Conservation (phyloP, 1,140 invertebrate species). For the Monomorium pharaonis region DNA sequence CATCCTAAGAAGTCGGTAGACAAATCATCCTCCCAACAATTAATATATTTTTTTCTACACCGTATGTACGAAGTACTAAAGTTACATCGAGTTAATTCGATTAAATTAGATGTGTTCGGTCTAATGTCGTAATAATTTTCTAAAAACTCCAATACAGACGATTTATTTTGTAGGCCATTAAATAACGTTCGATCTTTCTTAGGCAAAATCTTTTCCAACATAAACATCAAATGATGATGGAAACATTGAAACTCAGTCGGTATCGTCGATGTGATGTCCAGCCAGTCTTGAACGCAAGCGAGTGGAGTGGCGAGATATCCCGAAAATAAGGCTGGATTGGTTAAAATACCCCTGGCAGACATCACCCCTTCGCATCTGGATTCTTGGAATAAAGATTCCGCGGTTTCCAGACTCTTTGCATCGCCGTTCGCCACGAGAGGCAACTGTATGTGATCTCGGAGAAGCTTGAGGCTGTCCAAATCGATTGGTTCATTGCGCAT, state of each 20-base stretch:
- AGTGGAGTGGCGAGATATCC: too few species aligned
- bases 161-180: constrained; percentile 90
- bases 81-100: constrained; percentile 79
- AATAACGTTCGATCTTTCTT: constrained; percentile 90
- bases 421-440: too few species aligned
- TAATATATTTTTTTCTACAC: constrained; percentile 37
- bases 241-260: constrained; percentile 90
- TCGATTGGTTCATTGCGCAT: too few species aligned
- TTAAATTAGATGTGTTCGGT: constrained; percentile 68
- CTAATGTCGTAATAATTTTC: constrained; percentile 84
- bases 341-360: too few species aligned
- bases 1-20: constrained; percentile 23
- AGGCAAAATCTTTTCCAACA: constrained; percentile 93
- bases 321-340: too few species aligned
- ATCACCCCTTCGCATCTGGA: too few species aligned
- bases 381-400: too few species aligned
- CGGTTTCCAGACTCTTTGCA: too few species aligned
- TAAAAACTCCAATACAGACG: constrained; percentile 91
- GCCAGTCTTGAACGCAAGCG: constrained; percentile 83
- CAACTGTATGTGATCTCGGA: too few species aligned
- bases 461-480: too few species aligned
- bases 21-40: constrained; percentile 38
- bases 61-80: constrained; percentile 4
- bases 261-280: constrained; percentile 88
- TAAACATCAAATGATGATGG: constrained; percentile 97